phyloP scores from a whole-genome alignment of 2,797 vertebrate species.

The Pitangus sulphuratus region DNA sequence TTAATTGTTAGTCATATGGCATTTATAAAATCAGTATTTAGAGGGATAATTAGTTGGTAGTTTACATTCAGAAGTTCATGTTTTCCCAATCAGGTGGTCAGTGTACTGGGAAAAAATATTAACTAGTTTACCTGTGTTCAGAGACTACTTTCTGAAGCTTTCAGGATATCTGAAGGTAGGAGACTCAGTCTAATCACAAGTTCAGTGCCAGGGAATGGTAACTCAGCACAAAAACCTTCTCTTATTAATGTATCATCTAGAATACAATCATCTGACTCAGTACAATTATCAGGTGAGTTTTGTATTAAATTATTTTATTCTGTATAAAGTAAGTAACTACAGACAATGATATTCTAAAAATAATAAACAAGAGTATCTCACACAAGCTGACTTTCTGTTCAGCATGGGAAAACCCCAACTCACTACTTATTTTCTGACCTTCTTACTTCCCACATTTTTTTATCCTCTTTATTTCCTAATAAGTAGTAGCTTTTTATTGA shows the following conservation, averaged over 20 bases:
- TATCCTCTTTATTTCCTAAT: background rate
- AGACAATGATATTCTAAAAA: background rate
- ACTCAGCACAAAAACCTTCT: background rate
- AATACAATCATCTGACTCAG: background rate
- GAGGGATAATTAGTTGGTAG: background rate
- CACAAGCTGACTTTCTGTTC: background rate
- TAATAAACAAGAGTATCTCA: background rate
- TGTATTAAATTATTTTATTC: background rate
- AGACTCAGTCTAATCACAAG: background rate
- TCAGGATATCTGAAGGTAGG: background rate
- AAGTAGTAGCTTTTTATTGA: background rate
- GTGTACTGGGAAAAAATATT: background rate
- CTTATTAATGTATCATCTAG: background rate
- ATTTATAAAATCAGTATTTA: background rate
- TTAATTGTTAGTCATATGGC: background rate
- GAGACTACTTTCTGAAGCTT: background rate
- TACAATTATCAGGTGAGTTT: background rate
- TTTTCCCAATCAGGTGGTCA: background rate
- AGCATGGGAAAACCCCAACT: accelerated
- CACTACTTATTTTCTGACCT: background rate
- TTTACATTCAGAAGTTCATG: background rate
- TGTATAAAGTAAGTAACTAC: background rate
- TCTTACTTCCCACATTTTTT: background rate
- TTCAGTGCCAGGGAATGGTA: background rate
- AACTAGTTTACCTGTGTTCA: background rate